Evolutionary conservation across 2,888 invertebrate genomes (phyloP), one percentile per base, ranked within the genome.

Genomic region (Tachina fera): DNA sequence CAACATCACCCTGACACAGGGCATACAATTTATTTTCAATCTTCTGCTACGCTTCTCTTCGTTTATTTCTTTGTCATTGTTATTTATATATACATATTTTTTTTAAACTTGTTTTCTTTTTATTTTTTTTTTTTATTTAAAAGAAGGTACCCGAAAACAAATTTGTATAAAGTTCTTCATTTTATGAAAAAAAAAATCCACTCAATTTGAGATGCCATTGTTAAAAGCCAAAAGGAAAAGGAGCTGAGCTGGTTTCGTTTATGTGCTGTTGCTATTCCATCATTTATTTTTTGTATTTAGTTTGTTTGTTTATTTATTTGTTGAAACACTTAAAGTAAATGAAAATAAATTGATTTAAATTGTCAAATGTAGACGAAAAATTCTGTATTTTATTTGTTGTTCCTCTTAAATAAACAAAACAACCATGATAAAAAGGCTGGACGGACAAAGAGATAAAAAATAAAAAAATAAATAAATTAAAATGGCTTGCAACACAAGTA

Each of bases 311-410:
- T 83, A 67, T 84, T 75, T 75, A 68, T 83, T 78, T 79, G 83
- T 60, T 60, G 47, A 81, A 84, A 78, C 70, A 84, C 84, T 84
- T 77, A 60, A 78, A 81, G 63, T 81, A 81, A 83, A 77, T 83
- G 80, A 74, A 84, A 84, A 86, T 80, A 87, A 84, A 84, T 87
- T 82, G 77, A 78, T 84, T 87, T 82, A 61, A 68, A 81, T 77
- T 81, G 58, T 49, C 74, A 72, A 81, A 72, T 41, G 22, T 31
- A 41, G 53, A n/a, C 16, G 31, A 39, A 60, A 9, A 58, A 83
- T 8, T 47, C 9, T 65, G 71, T 43, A 16, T 43, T 16, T 61
- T 63, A 31, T 31, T 31, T 31, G 31, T 19, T 9, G 3, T 47
- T 77, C 47, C 47, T 51, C 49, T 61, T 31, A 68, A 81, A 75